A percentile compares a stretch with the other conserved stretches of the same genome.
These are phyloP conservation scores for Polyodon spathula DNA, from an alignment of 2,113 vertebrate species.

Conservation along the genomic window DNA sequence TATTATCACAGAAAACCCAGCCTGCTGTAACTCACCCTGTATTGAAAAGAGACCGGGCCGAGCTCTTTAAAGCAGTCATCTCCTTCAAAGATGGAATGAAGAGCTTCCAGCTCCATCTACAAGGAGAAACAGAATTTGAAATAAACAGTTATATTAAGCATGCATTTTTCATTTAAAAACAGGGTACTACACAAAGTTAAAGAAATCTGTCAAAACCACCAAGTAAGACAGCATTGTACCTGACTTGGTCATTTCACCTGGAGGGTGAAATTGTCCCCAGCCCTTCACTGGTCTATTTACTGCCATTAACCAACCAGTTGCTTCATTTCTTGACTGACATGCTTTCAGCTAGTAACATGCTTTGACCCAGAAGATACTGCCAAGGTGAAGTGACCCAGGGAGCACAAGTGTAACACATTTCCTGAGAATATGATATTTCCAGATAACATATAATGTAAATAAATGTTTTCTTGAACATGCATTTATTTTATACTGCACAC, in stretches of 20 bases:
- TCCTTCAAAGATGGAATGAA: slow-evolving; percentile 70
- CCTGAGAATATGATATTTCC: not conserved
- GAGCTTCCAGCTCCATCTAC: slow-evolving; percentile 70
- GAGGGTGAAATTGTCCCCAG: no score
- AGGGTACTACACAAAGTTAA: not conserved
- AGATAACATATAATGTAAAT: no score
- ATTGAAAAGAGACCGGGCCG: slow-evolving; percentile 65
- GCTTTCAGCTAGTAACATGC: no score
- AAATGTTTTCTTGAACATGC: no score
- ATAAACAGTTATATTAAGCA: not conserved
- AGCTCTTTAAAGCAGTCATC: slow-evolving; percentile 67
- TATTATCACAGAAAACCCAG: no score
- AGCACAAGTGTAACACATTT: not conserved
- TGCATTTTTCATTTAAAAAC: not conserved
- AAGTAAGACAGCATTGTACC: not conserved
- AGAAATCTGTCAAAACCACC: not conserved
- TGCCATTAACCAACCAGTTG: no score
- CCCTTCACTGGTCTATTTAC: no score
- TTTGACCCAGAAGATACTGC: no score
- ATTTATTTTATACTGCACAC: no score
- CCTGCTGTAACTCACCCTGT: slow-evolving; percentile 50
- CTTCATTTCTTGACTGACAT: no score
- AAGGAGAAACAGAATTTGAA: slow-evolving; percentile 4
- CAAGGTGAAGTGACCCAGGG: no score
- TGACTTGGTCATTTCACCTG: no score